Evolutionary conservation across 1,140 invertebrate species (phyloP).

Genomic region (Cyphomyrmex costatus): DNA sequence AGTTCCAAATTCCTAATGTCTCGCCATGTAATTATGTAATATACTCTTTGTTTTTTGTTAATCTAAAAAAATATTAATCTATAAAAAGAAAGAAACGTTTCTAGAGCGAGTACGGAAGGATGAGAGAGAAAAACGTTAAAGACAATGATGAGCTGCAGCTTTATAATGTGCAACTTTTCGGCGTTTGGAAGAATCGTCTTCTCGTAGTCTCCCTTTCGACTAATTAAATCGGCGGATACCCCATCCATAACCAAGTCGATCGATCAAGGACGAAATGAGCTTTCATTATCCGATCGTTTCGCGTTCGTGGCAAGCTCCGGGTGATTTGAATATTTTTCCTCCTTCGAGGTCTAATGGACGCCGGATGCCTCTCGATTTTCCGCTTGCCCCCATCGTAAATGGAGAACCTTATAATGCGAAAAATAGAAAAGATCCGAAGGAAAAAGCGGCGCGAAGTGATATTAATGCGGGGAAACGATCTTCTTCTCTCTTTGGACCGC

Average conservation of each 20-base stretch:
- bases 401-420: constrained; percentile 70
- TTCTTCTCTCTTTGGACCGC: constrained; percentile 59
- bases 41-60: neutral
- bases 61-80: neutral
- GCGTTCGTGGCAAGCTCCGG: constrained; percentile 48
- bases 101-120: neutral
- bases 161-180: constrained; percentile 67
- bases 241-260: neutral
- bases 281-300: constrained; percentile 64
- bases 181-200: constrained; percentile 37
- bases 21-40: too few species aligned
- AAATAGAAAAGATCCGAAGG: constrained; percentile 67
- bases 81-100: neutral
- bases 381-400: constrained; percentile 69
- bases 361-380: constrained; percentile 64
- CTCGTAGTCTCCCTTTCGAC: constrained; percentile 69
- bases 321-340: constrained; percentile 73
- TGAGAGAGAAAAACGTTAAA: constrained; percentile 34
- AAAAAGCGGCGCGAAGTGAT: constrained; percentile 67
- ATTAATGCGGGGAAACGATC: constrained; percentile 76
- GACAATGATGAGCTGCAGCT: constrained; percentile 71
- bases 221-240: constrained; percentile 72
- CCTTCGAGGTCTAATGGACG: constrained; percentile 68
- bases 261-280: constrained; percentile 66
- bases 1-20: neutral